phyloP scores from a whole-genome alignment of 92 coral and sea anemone genomes.

The Ricordea florida region DNA sequence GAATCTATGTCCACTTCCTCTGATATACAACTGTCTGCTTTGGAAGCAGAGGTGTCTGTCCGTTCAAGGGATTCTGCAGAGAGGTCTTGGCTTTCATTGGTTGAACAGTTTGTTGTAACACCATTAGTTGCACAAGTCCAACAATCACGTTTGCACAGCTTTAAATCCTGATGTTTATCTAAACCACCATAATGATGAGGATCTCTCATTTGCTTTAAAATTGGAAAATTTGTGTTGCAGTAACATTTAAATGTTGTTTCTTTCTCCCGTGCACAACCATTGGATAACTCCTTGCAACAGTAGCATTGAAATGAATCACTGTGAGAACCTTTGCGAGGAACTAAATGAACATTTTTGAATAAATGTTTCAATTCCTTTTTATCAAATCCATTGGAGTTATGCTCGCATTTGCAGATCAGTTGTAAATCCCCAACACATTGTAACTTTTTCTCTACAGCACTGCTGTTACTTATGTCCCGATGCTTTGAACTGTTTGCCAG shows the following conservation, averaged over 20 bases:
- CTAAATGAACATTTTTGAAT: conserved; percentile 25
- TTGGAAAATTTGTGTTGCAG: conserved; percentile 7
- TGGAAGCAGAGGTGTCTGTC: not conserved
- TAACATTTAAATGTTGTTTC: conserved; percentile 34
- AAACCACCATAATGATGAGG: not conserved
- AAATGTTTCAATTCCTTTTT: conserved; percentile 70
- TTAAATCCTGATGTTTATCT: not conserved
- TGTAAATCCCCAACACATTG: conserved; percentile 18
- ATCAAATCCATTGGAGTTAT: conserved; percentile 46
- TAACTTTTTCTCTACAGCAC: not conserved
- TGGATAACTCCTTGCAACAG: conserved; percentile 56
- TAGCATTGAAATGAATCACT: conserved; percentile 74
- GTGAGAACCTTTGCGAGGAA: not conserved
- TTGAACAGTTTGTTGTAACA: conserved; percentile 20
- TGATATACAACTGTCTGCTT: conserved; percentile 61
- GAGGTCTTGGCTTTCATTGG: conserved; percentile 12
- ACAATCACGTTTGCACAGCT: conserved; percentile 18
- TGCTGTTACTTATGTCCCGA: conserved; percentile 4
- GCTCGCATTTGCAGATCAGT: conserved; percentile 27
- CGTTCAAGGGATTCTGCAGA: not conserved
- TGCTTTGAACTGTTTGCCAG: conserved; percentile 44
- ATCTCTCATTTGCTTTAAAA: not conserved
- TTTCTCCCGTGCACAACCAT: not conserved
- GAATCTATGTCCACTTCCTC: conserved; percentile 49
- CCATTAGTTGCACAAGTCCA: conserved; percentile 24